These are phyloP conservation scores for Tipula unca DNA, from an alignment of 2,888 invertebrate species.

Conservation along the genomic window DNA sequence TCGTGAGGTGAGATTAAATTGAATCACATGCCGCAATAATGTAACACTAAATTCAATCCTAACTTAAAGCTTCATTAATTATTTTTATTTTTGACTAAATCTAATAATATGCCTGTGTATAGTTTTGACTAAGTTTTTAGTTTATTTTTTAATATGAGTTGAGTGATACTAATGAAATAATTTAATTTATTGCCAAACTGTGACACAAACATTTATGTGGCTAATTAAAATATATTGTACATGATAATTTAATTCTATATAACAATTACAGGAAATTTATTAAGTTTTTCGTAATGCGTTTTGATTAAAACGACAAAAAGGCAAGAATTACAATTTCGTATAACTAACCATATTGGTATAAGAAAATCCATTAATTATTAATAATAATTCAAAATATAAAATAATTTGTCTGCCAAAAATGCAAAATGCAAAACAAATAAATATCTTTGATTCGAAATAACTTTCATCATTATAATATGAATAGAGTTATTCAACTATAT, in stretches of 20 bases:
- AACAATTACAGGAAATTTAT: background rate
- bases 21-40: background rate
- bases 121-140: background rate
- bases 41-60: constrained; percentile 8
- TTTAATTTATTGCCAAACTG: background rate
- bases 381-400: background rate
- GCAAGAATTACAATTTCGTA: background rate
- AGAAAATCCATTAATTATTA: background rate
- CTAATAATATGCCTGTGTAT: background rate
- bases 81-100: background rate
- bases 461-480: background rate
- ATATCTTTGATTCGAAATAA: background rate
- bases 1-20: constrained; percentile 38
- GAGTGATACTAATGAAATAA: background rate
- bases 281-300: background rate
- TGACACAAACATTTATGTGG: background rate
- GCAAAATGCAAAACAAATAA: background rate
- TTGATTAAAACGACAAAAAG: background rate
- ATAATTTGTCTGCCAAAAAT: background rate
- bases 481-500: background rate
- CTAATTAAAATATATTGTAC: background rate
- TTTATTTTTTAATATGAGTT: background rate
- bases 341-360: background rate
- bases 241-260: background rate
- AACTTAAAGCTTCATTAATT: background rate